Evolutionary conservation across 64 coral and sea anemone species (phyloP), one percentile per base, ranked within the genome.

Genomic region (Montipora efflorescens): DNA sequence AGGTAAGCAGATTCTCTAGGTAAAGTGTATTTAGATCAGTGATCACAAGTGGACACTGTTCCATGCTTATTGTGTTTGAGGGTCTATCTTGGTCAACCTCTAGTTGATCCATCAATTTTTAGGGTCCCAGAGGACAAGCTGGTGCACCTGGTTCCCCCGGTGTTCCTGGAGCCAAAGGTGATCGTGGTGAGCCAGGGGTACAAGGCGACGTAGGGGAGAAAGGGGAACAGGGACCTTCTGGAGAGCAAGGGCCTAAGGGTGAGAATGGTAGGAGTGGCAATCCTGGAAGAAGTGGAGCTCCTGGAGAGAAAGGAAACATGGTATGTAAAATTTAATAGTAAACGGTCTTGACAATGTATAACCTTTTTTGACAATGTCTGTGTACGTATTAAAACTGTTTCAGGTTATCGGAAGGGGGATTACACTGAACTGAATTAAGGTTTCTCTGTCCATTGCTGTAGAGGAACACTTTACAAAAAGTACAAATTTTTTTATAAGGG

Each of bases 251-350:
- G 0, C 13, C 44, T 5, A 86, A 86, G 8, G 82, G 82, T n/a
- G 66, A 72, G 7, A 71, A 70, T 71, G 82, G 82, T 48, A 9
- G 19, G 10, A 64, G 71, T 86, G 82, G 82, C 3, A 50, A 47
- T 3, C 44, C 82, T 1, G 82, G 82, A 22, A 86, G 44, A 22
- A 86, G 64, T 86, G 82, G 82, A 10, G 36, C 5, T 8, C 6
- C 66, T 50, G 82, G 82, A 51, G 44, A 48, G 16, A 86, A 86
- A 72, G 82, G 82, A 72, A 48, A 8, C 67, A 21, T 86, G 45
- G 82, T 86, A 72, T 86, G 46, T 48, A 8, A 21, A 51, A 19
- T n/a, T 2, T 13, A 68, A n/a, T 68, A 12, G 4, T 68, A 68
- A 68, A 68, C 7, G 1, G 36, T 36, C 36, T 36, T 36, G 36